A percentile compares a stretch with the other conserved stretches of the same genome.
Conservation (phyloP, 2,797 vertebrate species). For the Coregonus suidteri region DNA sequence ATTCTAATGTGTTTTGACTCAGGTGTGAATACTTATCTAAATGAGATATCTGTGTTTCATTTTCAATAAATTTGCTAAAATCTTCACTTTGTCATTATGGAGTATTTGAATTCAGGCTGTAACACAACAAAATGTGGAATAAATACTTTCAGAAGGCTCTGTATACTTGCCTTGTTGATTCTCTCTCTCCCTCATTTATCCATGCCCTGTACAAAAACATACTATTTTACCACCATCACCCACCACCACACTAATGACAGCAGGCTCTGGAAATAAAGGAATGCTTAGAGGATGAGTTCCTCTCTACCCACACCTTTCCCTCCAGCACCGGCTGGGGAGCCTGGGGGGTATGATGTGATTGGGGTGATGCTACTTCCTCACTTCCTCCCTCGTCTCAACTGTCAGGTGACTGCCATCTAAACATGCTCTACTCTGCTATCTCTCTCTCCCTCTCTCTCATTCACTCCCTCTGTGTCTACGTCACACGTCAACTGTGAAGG, state of each 20-base stretch:
- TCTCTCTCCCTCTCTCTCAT: conserved; percentile 10
- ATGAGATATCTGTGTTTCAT: no score
- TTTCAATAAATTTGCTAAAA: no score
- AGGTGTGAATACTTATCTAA: no score
- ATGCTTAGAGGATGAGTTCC: conserved; percentile 1
- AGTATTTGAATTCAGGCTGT: no score
- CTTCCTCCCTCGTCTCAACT: conserved; percentile 11
- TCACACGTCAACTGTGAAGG: neutral
- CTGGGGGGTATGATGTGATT: conserved; percentile 23
- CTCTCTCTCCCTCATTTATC: neutral
- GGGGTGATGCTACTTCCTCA: conserved; percentile 26
- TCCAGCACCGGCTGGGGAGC: conserved; percentile 12
- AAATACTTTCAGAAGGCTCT: neutral
- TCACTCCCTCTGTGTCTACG: neutral
- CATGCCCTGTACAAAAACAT: neutral
- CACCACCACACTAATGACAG: neutral
- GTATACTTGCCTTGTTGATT: neutral
- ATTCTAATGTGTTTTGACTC: no score
- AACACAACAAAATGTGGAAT: no score
- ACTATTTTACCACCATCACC: neutral
- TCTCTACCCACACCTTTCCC: neutral
- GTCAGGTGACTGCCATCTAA: conserved; percentile 23
- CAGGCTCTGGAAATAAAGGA: conserved; percentile 27
- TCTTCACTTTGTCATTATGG: no score
- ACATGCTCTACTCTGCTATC: conserved; percentile 4